Percentiles rank a stretch among this genome's conserved stretches.
Evolutionary conservation across 2,888 invertebrate genomes (phyloP).

Genomic region (Nephrotoma appendiculata): DNA sequence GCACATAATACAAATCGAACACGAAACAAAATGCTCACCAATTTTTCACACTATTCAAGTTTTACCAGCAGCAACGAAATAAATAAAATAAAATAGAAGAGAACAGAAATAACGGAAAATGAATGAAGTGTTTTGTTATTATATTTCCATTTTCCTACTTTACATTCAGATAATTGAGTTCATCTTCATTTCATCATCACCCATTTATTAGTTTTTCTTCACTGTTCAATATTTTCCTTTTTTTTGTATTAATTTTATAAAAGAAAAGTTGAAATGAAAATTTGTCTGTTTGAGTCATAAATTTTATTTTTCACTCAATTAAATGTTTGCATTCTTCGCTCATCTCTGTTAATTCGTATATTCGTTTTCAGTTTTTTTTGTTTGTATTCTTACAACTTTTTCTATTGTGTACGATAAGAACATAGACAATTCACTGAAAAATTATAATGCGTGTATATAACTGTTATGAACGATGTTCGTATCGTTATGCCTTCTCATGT

Average conservation of each 20-base stretch:
- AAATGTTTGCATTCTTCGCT: neutral
- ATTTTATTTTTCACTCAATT: neutral
- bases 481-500: neutral
- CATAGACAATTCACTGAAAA: neutral
- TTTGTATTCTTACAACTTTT: neutral
- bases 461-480: neutral
- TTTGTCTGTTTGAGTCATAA: neutral
- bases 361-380: neutral
- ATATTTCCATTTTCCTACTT: neutral
- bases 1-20: neutral
- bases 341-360: neutral
- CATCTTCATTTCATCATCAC: neutral
- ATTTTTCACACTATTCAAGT: neutral
- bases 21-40: neutral
- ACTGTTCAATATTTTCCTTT: neutral
- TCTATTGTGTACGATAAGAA: neutral
- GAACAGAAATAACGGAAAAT: neutral
- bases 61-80: neutral
- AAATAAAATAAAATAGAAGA: neutral
- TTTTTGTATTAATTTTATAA: no score
- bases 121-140: neutral
- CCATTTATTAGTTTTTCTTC: neutral
- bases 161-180: neutral
- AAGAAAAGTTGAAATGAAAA: neutral
- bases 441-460: neutral